Conservation (phyloP, 1,140 invertebrate species). For the Megathymus violae region DNA sequence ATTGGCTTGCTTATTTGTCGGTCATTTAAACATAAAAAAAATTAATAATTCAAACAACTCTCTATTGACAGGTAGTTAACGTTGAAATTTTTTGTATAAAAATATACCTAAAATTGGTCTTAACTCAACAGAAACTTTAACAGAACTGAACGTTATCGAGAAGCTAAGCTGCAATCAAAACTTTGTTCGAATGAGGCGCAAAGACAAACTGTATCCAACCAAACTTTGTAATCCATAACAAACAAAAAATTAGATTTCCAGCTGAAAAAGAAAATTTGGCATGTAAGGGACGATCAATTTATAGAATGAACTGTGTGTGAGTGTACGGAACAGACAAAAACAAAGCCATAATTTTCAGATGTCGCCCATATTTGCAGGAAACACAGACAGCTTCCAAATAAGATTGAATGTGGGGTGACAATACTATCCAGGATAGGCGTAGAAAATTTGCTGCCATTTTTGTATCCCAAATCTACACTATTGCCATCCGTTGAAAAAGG, state of each 20-base stretch:
- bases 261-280: conserved; percentile 34
- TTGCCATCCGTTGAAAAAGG: conserved; percentile 41
- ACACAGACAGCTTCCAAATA: conserved; percentile 47
- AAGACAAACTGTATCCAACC: background rate
- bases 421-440: conserved; percentile 30
- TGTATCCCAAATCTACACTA: conserved; percentile 29
- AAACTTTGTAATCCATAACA: conserved; percentile 2
- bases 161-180: background rate
- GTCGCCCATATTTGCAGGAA: conserved; percentile 43
- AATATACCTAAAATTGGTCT: background rate
- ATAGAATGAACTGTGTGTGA: conserved; percentile 34
- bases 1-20: too few relatives aligned
- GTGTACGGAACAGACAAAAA: conserved; percentile 54
- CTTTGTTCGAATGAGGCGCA: background rate
- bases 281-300: conserved; percentile 37
- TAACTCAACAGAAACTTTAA: background rate
- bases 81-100: background rate
- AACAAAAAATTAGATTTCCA: conserved; percentile 31
- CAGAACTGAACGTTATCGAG: background rate
- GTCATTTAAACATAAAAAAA: too few relatives aligned
- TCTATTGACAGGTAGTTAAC: background rate
- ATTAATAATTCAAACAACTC: too few relatives aligned
- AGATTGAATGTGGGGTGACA: conserved; percentile 43
- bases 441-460: conserved; percentile 27
- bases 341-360: conserved; percentile 59